Base-by-base conservation (phyloP, 2,888 invertebrate species). In the Euplexia lucipara region DNA sequence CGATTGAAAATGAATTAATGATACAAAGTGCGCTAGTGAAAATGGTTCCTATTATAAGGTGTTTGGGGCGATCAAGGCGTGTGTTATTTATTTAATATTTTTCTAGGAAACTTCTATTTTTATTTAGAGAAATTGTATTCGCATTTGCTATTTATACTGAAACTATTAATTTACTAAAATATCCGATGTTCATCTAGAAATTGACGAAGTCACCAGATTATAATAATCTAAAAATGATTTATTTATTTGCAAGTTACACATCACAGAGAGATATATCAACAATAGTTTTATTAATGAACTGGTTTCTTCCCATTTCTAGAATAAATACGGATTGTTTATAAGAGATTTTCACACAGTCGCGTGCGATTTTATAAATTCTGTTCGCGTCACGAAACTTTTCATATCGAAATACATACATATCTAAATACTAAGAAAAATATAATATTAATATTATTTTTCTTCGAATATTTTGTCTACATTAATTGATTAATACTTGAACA, bases 391-490 rank as follows among this genome's bases (percentile, higher is more conserved):
- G 72, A 78, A 58, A 82, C 82, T 63, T 75, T 70, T 57, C n/a
- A 65, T 69, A 75, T 62, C 75, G 64, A 72, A 81, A 80, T 77
- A 86, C 75, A 83, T 84, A 85, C 75, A 83, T 86, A 86, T 81
- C 87, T 90, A 89, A 83, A 85, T 83, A 84, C 87, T 89, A 90
- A 84, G 87, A 91, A 91, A 92, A 92, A 91, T 89, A 90, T 87
- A 86, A 88, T 82, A 75, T 79, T 56, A 84, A 84, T 85, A 74
- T 74, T 69, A 82, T 69, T 86, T 84, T 81, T 76, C 62, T 73
- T 74, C 67, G 84, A 78, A 88, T 83, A 85, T 86, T 88, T 85
- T 70, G 70, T 84, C 90, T 91, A 91, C 84, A 69, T 82, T 86
- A 88, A 85, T 88, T 86, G 88, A 84, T 78, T 87, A 86, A 84